These are phyloP conservation scores for Dasysyrphus albostriatus DNA, from an alignment of 2,888 invertebrate genomes.

Conservation along the genomic window DNA sequence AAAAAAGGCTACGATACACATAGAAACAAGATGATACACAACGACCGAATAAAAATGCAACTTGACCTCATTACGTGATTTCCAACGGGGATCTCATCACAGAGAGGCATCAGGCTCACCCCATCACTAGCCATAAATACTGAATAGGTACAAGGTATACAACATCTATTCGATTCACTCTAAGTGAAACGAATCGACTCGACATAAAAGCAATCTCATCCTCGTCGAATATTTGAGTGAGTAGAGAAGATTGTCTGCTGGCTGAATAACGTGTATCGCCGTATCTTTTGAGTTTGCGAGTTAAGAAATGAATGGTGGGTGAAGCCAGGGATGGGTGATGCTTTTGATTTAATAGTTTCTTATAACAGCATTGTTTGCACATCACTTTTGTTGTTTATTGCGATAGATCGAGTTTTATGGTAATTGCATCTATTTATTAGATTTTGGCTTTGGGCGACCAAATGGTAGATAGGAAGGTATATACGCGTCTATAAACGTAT, in stretches of 20 bases:
- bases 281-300: slow-evolving; percentile 22
- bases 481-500: neutral
- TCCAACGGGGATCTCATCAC: slow-evolving; percentile 42
- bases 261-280: slow-evolving; percentile 29
- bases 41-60: slow-evolving; percentile 41
- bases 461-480: neutral
- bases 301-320: slow-evolving; percentile 17
- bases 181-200: slow-evolving; percentile 32
- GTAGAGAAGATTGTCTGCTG: slow-evolving; percentile 49
- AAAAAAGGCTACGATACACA: neutral
- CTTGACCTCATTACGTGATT: slow-evolving; percentile 75
- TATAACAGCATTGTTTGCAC: slow-evolving; percentile 48
- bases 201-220: slow-evolving; percentile 47
- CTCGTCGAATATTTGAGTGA: slow-evolving; percentile 9
- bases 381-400: slow-evolving; percentile 58
- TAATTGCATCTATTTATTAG: slow-evolving; percentile 61
- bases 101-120: slow-evolving; percentile 18
- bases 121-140: neutral
- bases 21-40: slow-evolving; percentile 6
- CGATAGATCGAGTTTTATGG: slow-evolving; percentile 66
- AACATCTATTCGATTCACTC: slow-evolving; percentile 28
- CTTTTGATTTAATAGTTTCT: slow-evolving; percentile 42
- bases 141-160: neutral
- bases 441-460: slow-evolving; percentile 44
- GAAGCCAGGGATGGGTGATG: slow-evolving; percentile 1